Conservation (phyloP, 2,797 vertebrate genomes). For the Dicrostonyx torquatus region DNA sequence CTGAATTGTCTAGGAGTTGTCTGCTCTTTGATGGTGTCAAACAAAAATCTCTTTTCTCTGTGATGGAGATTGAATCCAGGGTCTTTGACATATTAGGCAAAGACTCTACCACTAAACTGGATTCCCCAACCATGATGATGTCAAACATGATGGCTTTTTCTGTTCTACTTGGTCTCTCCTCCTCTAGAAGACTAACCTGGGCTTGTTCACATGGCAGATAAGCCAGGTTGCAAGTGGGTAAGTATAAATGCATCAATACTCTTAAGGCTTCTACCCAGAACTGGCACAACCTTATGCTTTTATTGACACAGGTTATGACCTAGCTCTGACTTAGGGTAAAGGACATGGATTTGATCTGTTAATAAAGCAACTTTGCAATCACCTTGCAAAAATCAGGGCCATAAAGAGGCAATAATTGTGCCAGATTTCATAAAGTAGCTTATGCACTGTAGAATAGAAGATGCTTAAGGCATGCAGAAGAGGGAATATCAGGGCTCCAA, state of each 20-base stretch:
- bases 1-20: background rate
- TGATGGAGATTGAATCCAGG: background rate
- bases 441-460: background rate
- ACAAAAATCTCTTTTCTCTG: background rate
- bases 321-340: background rate
- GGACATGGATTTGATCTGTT: background rate
- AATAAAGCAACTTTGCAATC: background rate
- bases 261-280: background rate
- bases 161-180: constrained; percentile 1
- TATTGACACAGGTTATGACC: background rate
- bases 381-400: background rate
- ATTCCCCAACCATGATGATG: background rate
- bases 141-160: constrained; percentile 14
- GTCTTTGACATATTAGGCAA: background rate
- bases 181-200: background rate
- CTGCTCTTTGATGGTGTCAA: background rate
- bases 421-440: background rate
- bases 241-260: background rate
- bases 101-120: background rate
- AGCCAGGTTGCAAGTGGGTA: background rate
- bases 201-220: background rate
- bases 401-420: background rate
- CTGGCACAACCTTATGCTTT: background rate
- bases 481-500: background rate
- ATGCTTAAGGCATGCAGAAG: background rate